A percentile compares a stretch with the other conserved stretches of the same genome.
phyloP scores from a whole-genome alignment of 1,140 invertebrate genomes.

The Hestina assimilis region DNA sequence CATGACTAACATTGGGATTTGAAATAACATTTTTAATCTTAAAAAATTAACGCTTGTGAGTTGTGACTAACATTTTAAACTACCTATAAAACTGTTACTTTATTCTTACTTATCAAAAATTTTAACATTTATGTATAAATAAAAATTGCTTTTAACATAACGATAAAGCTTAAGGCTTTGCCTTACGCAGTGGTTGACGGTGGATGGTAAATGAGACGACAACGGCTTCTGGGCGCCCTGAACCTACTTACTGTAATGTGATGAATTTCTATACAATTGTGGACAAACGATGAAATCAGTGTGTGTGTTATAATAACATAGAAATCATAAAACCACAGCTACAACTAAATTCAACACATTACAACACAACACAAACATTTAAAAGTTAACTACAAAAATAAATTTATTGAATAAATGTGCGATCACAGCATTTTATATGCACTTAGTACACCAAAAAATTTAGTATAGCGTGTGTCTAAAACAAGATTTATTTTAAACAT shows the following conservation, averaged over 20 bases:
- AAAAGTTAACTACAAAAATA: not conserved
- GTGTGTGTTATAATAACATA: no score
- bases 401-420: not conserved
- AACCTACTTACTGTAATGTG: constrained; percentile 44
- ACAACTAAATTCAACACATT: constrained; percentile 11
- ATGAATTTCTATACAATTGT: constrained; percentile 13
- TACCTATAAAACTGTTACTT: not conserved
- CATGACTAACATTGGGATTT: not conserved
- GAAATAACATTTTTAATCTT: not conserved
- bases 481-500: constrained; percentile 4
- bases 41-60: not conserved
- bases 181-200: constrained; percentile 57
- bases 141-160: constrained; percentile 19
- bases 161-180: constrained; percentile 19
- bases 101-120: no score
- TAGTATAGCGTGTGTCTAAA: constrained; percentile 5
- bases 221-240: constrained; percentile 62
- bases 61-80: not conserved
- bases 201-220: constrained; percentile 36
- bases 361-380: constrained; percentile 3
- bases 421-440: constrained; percentile 11
- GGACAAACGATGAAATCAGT: no score
- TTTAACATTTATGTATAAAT: no score
- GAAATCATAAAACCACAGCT: no score
- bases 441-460: constrained; percentile 8